Evolutionary conservation across 2,888 invertebrate species (phyloP).

Genomic region (Micoletzkya japonica): DNA sequence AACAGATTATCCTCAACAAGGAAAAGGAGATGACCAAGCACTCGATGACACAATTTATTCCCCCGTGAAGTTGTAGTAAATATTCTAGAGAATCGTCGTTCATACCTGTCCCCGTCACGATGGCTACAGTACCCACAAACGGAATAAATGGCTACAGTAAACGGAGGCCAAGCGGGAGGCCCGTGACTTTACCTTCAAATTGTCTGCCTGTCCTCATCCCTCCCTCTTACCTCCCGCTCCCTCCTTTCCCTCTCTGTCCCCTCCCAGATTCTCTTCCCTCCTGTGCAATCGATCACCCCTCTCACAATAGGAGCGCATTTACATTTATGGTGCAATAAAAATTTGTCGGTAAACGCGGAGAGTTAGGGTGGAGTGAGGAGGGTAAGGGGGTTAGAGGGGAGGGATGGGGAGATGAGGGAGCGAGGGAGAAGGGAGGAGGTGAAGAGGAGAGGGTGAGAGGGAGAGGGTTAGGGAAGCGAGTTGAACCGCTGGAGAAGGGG

Average conservation of each 20-base stretch:
- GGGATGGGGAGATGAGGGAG: background rate
- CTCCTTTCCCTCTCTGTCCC: conserved; percentile 1
- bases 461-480: too few relatives aligned
- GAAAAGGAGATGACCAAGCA: too few relatives aligned
- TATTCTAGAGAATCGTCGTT: too few relatives aligned
- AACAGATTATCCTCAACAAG: too few relatives aligned
- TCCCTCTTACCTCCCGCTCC: background rate
- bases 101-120: too few relatives aligned
- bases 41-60: too few relatives aligned
- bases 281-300: too few relatives aligned
- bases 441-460: background rate
- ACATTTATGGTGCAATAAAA: conserved; percentile 27
- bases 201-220: conserved; percentile 6
- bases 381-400: conserved; percentile 7
- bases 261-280: background rate
- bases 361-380: background rate
- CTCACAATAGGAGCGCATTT: conserved; percentile 18
- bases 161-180: background rate
- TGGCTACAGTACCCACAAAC: too few relatives aligned
- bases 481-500: too few relatives aligned
- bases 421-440: background rate
- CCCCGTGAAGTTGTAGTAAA: too few relatives aligned
- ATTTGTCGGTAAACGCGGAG: background rate
- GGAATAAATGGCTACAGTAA: conserved; percentile 2
- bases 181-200: background rate